A percentile compares a stretch with the other conserved stretches of the same genome.
phyloP scores from a whole-genome alignment of 2,888 invertebrate genomes.

The Sussaba pulchella region DNA sequence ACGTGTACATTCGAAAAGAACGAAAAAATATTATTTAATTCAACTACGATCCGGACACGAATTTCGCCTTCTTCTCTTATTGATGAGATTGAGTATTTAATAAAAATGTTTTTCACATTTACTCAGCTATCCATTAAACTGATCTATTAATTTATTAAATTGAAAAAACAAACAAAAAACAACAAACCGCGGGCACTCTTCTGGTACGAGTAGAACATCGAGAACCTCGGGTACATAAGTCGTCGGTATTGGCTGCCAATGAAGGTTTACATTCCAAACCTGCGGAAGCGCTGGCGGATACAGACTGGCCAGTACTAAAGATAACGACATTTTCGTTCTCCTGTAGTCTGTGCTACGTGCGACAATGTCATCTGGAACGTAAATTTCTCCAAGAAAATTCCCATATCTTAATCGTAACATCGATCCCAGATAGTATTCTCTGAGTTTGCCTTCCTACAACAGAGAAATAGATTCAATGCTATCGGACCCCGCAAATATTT shows the following conservation, averaged over 20 bases:
- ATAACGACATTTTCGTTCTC: slow-evolving; percentile 70
- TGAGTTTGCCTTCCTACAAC: slow-evolving; percentile 65
- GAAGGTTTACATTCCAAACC: slow-evolving; percentile 63
- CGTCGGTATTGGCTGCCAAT: slow-evolving; percentile 70
- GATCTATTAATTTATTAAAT: no score
- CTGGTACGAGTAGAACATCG: slow-evolving; percentile 71
- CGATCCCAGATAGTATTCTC: slow-evolving; percentile 65
- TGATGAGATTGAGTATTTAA: no score
- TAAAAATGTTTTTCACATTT: no score
- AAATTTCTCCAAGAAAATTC: slow-evolving; percentile 62
- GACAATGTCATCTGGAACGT: slow-evolving; percentile 57
- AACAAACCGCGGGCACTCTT: slow-evolving; percentile 63
- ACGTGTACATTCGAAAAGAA: not conserved
- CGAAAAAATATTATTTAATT: no score
- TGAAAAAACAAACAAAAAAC: no score
- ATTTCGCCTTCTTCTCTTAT: no score
- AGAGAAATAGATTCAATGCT: slow-evolving; percentile 8
- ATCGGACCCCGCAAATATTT: not conserved
- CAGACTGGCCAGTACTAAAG: slow-evolving; percentile 67
- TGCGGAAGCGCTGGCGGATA: slow-evolving; percentile 67
- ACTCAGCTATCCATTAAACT: no score
- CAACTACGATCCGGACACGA: no score
- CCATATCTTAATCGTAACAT: slow-evolving; percentile 54
- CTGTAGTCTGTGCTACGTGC: slow-evolving; percentile 66
- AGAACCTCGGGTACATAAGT: slow-evolving; percentile 30